Evolutionary conservation across 2,797 vertebrate species (phyloP).

Genomic region (Tiaroga cobitis): DNA sequence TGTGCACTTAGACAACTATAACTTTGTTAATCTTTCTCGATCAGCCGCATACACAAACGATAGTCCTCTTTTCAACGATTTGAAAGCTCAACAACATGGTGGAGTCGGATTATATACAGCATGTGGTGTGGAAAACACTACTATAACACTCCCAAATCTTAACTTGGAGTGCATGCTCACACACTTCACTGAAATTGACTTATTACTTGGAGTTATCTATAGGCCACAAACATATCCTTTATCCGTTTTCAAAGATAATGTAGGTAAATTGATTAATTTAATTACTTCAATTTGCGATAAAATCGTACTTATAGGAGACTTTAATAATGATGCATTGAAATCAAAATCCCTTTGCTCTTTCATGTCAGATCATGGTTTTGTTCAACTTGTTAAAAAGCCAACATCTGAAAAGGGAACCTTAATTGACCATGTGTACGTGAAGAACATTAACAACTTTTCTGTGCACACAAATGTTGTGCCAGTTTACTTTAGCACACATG

Average conservation of each 20-base stretch:
- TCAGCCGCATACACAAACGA: too few species aligned
- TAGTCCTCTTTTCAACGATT: background rate
- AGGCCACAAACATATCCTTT: constrained; percentile 30
- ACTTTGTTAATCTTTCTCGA: too few species aligned
- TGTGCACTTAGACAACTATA: too few species aligned
- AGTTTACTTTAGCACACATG: too few species aligned
- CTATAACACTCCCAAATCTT: background rate
- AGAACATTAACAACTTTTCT: too few species aligned
- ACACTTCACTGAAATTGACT: background rate
- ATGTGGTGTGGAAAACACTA: background rate
- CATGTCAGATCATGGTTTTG: background rate
- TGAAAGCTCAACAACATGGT: constrained; percentile 22
- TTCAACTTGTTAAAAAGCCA: constrained; percentile 3
- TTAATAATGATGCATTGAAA: background rate
- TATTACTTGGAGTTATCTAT: constrained; percentile 7
- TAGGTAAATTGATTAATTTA: background rate
- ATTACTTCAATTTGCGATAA: background rate
- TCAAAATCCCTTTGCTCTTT: background rate
- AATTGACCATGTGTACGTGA: background rate
- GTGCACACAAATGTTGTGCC: too few species aligned
- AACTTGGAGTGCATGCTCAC: background rate
- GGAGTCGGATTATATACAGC: constrained; percentile 10
- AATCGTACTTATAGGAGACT: constrained; percentile 23
- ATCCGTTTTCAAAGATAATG: background rate
- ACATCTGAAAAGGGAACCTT: constrained; percentile 13